A percentile compares a stretch with the other conserved stretches of the same genome.
These are phyloP conservation scores for Pangasius sanitwongsei DNA, from an alignment of 2,797 vertebrate genomes.

Conservation along the genomic window DNA sequence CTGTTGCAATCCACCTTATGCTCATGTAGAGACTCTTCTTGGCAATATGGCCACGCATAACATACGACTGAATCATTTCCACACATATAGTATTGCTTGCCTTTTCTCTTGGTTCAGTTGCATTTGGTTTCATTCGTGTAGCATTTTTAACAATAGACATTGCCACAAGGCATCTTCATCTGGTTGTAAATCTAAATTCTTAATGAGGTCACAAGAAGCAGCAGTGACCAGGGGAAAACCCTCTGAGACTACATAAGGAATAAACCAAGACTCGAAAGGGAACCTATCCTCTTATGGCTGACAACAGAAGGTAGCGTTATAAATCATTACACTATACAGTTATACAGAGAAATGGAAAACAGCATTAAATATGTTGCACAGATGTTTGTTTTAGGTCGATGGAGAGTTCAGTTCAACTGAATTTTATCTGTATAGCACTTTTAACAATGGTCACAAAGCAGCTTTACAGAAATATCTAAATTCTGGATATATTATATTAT, in stretches of 20 bases:
- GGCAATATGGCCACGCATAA: not conserved
- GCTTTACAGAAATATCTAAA: no score
- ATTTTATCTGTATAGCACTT: no score
- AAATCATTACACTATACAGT: not conserved
- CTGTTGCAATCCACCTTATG: not conserved
- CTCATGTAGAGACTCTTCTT: not conserved
- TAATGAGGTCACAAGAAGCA: not conserved
- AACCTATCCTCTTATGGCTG: not conserved
- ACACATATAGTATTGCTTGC: not conserved
- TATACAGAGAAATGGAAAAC: not conserved
- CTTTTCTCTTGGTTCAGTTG: not conserved
- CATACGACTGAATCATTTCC: not conserved
- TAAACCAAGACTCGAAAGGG: not conserved
- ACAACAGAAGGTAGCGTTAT: not conserved
- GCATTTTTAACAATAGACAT: not conserved
- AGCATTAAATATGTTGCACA: not conserved
- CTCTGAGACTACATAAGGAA: not conserved
- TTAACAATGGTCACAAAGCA: no score
- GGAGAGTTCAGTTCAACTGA: no score
- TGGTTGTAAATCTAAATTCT: not conserved
- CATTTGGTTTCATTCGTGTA: not conserved
- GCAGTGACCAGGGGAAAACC: not conserved
- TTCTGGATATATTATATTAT: no score
- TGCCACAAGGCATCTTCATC: not conserved
- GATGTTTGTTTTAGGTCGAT: not conserved